Conservation (phyloP, 2,797 vertebrate species). For the Parauchenoglanis ngamensis region DNA sequence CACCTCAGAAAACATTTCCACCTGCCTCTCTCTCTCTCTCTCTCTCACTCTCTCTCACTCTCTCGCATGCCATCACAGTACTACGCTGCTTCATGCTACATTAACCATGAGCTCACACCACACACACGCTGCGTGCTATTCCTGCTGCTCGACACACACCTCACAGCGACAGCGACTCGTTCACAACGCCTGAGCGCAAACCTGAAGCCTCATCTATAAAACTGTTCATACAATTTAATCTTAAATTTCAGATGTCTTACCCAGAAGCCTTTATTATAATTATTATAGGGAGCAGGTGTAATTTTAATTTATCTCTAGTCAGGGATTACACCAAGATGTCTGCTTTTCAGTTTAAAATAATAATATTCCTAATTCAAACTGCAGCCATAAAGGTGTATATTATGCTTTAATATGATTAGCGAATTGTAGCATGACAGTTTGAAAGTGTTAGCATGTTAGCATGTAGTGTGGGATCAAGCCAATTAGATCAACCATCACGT, state of each 20-base stretch:
- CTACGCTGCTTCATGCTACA: neutral
- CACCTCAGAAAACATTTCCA: neutral
- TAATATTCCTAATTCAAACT: too few species aligned
- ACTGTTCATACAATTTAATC: neutral
- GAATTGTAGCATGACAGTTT: neutral
- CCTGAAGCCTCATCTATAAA: neutral
- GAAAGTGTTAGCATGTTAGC: neutral
- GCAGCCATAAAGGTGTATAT: neutral
- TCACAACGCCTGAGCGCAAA: neutral
- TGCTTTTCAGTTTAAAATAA: neutral
- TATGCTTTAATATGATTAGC: neutral
- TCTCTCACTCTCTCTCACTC: neutral
- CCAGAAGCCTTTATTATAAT: neutral
- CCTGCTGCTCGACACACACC: slow-evolving; percentile 6
- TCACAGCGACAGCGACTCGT: neutral
- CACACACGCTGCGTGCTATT: neutral
- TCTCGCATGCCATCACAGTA: neutral
- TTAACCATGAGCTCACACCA: neutral
- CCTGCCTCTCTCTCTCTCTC: neutral
- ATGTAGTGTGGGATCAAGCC: neutral
- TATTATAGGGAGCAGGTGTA: neutral
- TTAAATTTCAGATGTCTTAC: neutral
- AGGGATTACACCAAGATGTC: neutral
- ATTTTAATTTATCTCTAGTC: neutral
- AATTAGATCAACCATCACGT: neutral